Percentiles rank a stretch among this genome's conserved stretches.
Evolutionary conservation across 2,888 invertebrate genomes (phyloP).

Genomic region (Sturmia bella): DNA sequence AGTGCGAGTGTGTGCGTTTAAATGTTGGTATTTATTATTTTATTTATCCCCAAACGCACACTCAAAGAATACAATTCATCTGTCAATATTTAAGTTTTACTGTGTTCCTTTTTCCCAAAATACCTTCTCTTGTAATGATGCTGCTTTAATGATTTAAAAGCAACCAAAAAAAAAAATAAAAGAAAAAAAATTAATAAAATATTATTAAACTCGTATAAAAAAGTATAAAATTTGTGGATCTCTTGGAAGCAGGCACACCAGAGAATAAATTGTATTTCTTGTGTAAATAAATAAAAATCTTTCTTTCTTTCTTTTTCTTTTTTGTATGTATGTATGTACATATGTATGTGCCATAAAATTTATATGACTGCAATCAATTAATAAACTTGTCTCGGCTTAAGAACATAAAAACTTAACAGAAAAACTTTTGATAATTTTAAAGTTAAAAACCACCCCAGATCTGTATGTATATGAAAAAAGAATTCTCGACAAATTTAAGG

Average conservation of each 20-base stretch:
- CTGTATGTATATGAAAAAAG: too few relatives aligned
- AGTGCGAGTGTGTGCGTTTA: conserved; percentile 8
- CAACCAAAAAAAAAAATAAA: background rate
- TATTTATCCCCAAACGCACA: conserved; percentile 51
- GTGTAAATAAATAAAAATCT: conserved; percentile 33
- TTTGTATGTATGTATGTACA: too few relatives aligned
- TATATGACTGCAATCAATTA: too few relatives aligned
- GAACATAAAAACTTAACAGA: too few relatives aligned
- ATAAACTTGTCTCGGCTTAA: too few relatives aligned
- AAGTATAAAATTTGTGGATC: conserved; percentile 26
- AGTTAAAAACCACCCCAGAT: too few relatives aligned
- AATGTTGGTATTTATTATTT: conserved; percentile 13
- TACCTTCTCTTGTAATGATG: conserved; percentile 37
- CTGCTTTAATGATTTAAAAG: conserved; percentile 35
- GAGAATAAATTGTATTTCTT: conserved; percentile 34
- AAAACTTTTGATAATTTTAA: too few relatives aligned
- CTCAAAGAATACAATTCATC: conserved; percentile 69
- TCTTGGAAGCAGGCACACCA: conserved; percentile 27
- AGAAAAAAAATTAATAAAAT: conserved; percentile 16
- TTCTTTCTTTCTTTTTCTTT: too few relatives aligned
- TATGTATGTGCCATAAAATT: background rate
- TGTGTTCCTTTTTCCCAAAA: conserved; percentile 39
- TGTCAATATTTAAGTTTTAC: conserved; percentile 71
- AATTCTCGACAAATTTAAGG: too few relatives aligned
- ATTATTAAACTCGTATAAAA: conserved; percentile 42